phyloP scores from a whole-genome alignment of 2,797 vertebrate species.

The Cirrhinus molitorella region DNA sequence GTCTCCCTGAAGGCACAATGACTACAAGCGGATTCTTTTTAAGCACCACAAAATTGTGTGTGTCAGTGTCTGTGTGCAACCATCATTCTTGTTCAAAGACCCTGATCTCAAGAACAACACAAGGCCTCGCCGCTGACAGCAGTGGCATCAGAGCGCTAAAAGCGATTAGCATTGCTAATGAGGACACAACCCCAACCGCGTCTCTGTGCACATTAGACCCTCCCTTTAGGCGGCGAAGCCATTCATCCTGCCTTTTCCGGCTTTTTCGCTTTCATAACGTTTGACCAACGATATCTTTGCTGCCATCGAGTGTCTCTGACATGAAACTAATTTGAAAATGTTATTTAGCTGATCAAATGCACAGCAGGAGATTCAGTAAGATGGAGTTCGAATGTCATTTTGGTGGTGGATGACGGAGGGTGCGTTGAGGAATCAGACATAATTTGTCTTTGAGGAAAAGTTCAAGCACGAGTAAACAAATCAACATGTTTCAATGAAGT shows the following conservation, averaged over 20 bases:
- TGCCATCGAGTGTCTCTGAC: background rate
- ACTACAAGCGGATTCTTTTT: slow-evolving; percentile 46
- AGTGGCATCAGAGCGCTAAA: slow-evolving; percentile 25
- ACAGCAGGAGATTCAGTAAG: background rate
- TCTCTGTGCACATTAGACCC: slow-evolving; percentile 45
- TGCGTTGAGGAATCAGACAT: background rate
- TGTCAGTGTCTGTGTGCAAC: slow-evolving; percentile 21
- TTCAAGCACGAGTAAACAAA: slow-evolving; percentile 1
- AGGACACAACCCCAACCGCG: slow-evolving; percentile 39
- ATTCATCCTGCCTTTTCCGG: background rate
- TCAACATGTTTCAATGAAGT: background rate
- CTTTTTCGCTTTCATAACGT: background rate
- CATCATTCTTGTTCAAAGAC: slow-evolving; percentile 48
- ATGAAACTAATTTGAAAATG: slow-evolving; percentile 3
- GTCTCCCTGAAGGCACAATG: slow-evolving; percentile 50
- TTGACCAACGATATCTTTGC: background rate
- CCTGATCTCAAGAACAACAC: slow-evolving; percentile 45
- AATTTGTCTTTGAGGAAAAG: slow-evolving; percentile 11
- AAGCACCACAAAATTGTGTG: slow-evolving; percentile 38
- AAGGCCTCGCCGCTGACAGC: slow-evolving; percentile 4
- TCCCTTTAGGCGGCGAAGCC: slow-evolving; percentile 10
- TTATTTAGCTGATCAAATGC: background rate
- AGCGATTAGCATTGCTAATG: slow-evolving; percentile 49
- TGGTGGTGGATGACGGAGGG: background rate
- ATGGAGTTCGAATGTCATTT: background rate